Evolutionary conservation across 2,113 vertebrate genomes (phyloP).

Genomic region (Thomomys bottae): DNA sequence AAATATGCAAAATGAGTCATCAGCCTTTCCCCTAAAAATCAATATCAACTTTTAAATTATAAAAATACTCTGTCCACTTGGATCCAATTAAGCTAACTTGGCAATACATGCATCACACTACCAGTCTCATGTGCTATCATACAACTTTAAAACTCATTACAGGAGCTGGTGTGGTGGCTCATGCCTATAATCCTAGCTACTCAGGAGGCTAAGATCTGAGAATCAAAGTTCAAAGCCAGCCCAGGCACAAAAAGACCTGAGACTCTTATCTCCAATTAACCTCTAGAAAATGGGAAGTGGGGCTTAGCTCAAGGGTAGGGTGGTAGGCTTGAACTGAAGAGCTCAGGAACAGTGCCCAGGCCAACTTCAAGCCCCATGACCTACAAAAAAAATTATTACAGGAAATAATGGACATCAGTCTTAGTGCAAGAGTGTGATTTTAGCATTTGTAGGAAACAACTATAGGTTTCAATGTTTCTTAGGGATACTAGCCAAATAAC

Average conservation of each 20-base stretch:
- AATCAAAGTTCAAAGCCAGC: too few relatives aligned
- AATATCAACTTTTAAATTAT: conserved; percentile 40
- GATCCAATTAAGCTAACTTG: conserved; percentile 41
- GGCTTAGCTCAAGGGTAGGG: too few relatives aligned
- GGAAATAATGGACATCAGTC: conserved; percentile 11
- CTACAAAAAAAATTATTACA: conserved; percentile 40
- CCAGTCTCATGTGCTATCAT: background rate
- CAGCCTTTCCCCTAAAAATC: conserved; percentile 15
- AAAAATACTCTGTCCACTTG: conserved; percentile 2
- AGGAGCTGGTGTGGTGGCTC: too few relatives aligned
- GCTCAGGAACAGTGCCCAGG: too few relatives aligned
- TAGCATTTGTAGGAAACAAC: background rate
- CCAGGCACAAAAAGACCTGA: too few relatives aligned
- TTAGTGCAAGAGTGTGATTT: conserved; percentile 10
- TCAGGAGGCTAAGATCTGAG: too few relatives aligned
- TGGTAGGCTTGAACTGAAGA: too few relatives aligned
- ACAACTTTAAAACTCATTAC: conserved; percentile 23
- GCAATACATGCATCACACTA: background rate
- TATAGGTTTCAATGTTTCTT: background rate
- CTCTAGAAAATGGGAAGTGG: too few relatives aligned
- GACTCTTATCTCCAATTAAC: too few relatives aligned
- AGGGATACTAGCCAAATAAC: background rate
- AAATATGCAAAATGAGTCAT: background rate
- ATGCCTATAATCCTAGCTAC: too few relatives aligned
- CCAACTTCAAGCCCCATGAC: too few relatives aligned